Percentiles rank a stretch among this genome's conserved stretches.
Evolutionary conservation across 2,113 vertebrate genomes (phyloP).

Genomic region (Channa argus): DNA sequence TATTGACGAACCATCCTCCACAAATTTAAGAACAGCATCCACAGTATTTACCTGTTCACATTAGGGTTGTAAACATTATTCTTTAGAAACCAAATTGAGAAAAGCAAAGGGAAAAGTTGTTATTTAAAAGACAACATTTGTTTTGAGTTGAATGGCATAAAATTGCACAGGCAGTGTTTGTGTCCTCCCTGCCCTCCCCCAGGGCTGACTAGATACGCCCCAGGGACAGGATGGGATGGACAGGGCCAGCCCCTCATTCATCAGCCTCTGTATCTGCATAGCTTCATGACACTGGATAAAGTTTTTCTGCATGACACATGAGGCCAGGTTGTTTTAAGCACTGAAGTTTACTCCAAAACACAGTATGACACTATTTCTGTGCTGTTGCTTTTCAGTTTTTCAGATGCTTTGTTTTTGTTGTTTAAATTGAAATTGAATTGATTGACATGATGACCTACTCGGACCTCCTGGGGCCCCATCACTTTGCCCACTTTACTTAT

Average conservation of each 20-base stretch:
- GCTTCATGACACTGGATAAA: slow-evolving; percentile 27
- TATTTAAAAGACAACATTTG: slow-evolving; percentile 50
- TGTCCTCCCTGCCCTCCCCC: slow-evolving; percentile 91
- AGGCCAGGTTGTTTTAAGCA: background rate
- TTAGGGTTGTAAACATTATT: background rate
- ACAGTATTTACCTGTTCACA: background rate
- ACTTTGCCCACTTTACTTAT: background rate
- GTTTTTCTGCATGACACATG: background rate
- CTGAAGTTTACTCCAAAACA: background rate
- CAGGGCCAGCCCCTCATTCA: slow-evolving; percentile 66
- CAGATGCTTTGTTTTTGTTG: background rate
- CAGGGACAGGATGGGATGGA: slow-evolving; percentile 88
- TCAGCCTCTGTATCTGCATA: slow-evolving; percentile 40
- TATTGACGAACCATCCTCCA: background rate
- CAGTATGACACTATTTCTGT: too few species aligned
- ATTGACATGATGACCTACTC: too few species aligned
- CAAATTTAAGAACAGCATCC: slow-evolving; percentile 13
- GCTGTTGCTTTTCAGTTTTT: background rate
- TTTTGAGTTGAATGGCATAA: slow-evolving; percentile 70
- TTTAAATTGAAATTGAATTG: too few species aligned
- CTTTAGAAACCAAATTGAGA: background rate
- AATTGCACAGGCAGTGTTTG: slow-evolving; percentile 69
- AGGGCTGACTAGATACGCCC: slow-evolving; percentile 93
- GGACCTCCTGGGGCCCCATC: background rate
- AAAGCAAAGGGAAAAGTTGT: slow-evolving; percentile 32